A percentile compares a stretch with the other conserved stretches of the same genome.
These are phyloP conservation scores for Orchesellides sinensis DNA, from an alignment of 2,888 invertebrate species.

Conservation along the genomic window DNA sequence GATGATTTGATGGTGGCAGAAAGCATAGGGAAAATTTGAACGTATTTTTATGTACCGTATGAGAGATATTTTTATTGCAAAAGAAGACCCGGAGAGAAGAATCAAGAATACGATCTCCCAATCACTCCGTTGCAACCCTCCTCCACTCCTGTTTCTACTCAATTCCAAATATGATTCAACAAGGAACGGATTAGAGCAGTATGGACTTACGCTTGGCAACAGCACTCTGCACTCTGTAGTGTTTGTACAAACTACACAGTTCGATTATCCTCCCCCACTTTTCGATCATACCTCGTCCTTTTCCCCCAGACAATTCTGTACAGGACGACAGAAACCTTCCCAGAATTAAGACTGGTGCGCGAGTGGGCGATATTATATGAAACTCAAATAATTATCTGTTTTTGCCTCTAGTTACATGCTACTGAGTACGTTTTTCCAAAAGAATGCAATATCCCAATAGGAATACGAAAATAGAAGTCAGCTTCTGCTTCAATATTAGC, in stretches of 20 bases:
- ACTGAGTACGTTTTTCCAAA: too few species aligned
- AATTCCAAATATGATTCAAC: not conserved
- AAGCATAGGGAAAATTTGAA: not conserved
- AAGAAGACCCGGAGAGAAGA: not conserved
- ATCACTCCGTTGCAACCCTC: constrained; percentile 33
- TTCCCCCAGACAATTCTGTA: not conserved
- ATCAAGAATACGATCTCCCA: constrained; percentile 54
- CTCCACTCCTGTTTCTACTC: constrained; percentile 26
- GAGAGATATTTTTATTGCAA: constrained; percentile 11
- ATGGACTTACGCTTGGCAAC: constrained; percentile 44
- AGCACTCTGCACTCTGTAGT: constrained; percentile 32
- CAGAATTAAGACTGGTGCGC: too few species aligned
- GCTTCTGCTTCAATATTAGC: too few species aligned
- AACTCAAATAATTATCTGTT: too few species aligned
- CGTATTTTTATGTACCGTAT: not conserved
- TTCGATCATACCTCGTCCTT: not conserved
- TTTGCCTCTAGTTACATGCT: too few species aligned
- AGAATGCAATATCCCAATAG: too few species aligned
- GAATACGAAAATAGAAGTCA: too few species aligned
- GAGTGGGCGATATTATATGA: too few species aligned
- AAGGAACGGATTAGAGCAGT: not conserved
- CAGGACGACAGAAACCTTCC: too few species aligned
- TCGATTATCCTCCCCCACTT: constrained; percentile 37
- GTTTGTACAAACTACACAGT: not conserved
- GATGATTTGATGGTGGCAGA: too few species aligned